phyloP scores from a whole-genome alignment of 2,888 invertebrate species.

The Meliscaeva auricollis region DNA sequence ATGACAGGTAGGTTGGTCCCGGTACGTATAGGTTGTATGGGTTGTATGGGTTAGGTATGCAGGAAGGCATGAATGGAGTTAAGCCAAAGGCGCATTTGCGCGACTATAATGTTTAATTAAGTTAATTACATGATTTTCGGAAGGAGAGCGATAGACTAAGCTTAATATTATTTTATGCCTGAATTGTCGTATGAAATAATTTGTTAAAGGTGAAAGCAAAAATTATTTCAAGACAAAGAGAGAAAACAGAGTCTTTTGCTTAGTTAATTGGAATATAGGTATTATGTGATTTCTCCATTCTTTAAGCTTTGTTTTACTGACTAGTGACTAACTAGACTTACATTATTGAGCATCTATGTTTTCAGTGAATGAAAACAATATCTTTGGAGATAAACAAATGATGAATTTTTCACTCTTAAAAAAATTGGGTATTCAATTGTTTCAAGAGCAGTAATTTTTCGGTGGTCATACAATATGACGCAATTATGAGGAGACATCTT shows the following conservation, averaged over 20 bases:
- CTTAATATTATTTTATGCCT: conserved; percentile 65
- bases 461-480: too few species aligned
- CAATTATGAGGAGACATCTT: too few species aligned
- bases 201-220: conserved; percentile 12
- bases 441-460: too few species aligned
- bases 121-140: conserved; percentile 73
- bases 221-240: neutral
- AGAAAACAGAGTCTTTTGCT: neutral
- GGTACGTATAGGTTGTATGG: neutral
- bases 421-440: too few species aligned
- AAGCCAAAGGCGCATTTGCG: conserved; percentile 72
- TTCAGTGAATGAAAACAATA: too few species aligned
- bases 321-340: too few species aligned
- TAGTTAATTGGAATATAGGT: too few species aligned
- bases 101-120: conserved; percentile 75
- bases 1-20: conserved; percentile 32
- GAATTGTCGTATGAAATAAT: conserved; percentile 38
- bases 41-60: neutral
- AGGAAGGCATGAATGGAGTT: conserved; percentile 57
- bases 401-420: too few species aligned
- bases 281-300: too few species aligned
- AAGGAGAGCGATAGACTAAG: conserved; percentile 53
- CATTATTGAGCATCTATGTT: too few species aligned
- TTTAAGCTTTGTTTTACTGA: too few species aligned
- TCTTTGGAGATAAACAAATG: too few species aligned